Percentiles rank a stretch among this genome's conserved stretches.
These are phyloP conservation scores for Mythimna loreyi DNA, from an alignment of 2,888 invertebrate genomes.

Conservation along the genomic window DNA sequence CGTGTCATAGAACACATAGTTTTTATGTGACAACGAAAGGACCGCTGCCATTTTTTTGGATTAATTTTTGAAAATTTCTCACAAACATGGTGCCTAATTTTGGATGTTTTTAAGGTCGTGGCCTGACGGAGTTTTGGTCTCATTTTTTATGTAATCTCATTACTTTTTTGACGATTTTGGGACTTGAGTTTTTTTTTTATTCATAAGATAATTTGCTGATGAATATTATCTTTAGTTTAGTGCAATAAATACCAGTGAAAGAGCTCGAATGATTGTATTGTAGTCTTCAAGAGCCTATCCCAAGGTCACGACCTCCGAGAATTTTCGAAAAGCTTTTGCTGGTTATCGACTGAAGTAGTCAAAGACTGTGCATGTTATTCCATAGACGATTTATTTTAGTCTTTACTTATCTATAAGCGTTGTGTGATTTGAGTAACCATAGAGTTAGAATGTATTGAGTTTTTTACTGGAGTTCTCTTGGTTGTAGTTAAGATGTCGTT, in stretches of 20 bases:
- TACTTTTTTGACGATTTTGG: conserved; percentile 23
- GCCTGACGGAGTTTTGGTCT: conserved; percentile 48
- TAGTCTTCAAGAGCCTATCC: conserved; percentile 6
- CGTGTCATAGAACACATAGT: conserved; percentile 58
- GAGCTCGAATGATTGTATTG: conserved; percentile 13
- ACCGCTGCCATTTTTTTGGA: conserved; percentile 73
- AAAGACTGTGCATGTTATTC: conserved; percentile 79
- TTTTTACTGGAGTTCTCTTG: conserved; percentile 62
- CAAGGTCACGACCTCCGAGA: conserved; percentile 50
- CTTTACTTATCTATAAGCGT: conserved; percentile 73
- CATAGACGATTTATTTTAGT: conserved; percentile 74
- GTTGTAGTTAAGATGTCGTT: conserved; percentile 48
- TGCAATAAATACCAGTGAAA: conserved; percentile 54
- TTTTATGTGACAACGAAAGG: conserved; percentile 74
- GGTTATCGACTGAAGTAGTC: conserved; percentile 74
- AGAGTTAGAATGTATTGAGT: conserved; percentile 67
- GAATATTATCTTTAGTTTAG: conserved; percentile 36
- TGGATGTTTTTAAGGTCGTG: conserved; percentile 66
- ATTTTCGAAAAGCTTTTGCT: conserved; percentile 66
- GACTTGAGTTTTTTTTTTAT: conserved; percentile 12
- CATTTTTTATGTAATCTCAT: conserved; percentile 36
- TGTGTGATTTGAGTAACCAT: conserved; percentile 81
- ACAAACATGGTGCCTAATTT: conserved; percentile 79
- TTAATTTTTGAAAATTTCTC: conserved; percentile 65
- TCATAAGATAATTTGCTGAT: conserved; percentile 22